Evolutionary conservation across 2,797 vertebrate species (phyloP).

Genomic region (Xerus rutilus): DNA sequence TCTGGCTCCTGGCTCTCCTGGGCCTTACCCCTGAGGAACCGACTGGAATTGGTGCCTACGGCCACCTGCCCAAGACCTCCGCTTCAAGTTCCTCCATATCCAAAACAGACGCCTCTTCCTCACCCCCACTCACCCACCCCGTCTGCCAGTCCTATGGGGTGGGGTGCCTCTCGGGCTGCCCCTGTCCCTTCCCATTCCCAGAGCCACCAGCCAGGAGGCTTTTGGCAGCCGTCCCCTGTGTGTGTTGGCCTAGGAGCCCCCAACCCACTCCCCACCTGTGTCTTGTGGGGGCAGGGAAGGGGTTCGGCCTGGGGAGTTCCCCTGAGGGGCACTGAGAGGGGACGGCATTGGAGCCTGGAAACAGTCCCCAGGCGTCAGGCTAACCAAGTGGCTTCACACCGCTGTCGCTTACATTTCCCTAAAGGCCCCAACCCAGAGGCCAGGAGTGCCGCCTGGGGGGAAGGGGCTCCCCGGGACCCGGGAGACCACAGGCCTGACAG

Average conservation of each 20-base stretch:
- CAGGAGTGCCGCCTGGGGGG: neutral
- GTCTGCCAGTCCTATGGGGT: neutral
- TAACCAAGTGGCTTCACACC: rapidly evolving
- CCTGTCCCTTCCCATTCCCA: neutral
- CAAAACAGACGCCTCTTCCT: neutral
- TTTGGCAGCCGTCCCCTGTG: neutral
- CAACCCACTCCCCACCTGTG: too few species aligned
- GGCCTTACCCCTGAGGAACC: neutral
- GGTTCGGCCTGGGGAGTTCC: too few species aligned
- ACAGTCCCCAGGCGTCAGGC: neutral
- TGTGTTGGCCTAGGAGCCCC: neutral
- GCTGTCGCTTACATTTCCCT: neutral
- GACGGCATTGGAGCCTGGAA: rapidly evolving
- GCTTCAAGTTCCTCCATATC: neutral
- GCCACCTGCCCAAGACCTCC: neutral
- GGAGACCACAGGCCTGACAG: neutral
- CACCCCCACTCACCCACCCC: neutral
- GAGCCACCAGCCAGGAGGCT: neutral
- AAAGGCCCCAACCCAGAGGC: rapidly evolving
- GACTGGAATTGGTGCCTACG: neutral
- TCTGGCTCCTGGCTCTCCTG: neutral
- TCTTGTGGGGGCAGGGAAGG: neutral
- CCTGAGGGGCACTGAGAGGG: rapidly evolving
- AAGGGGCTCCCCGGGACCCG: rapidly evolving
- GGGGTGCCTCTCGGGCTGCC: too few species aligned